phyloP scores from a whole-genome alignment of 2,113 vertebrate genomes.

The Climacteris rufus region DNA sequence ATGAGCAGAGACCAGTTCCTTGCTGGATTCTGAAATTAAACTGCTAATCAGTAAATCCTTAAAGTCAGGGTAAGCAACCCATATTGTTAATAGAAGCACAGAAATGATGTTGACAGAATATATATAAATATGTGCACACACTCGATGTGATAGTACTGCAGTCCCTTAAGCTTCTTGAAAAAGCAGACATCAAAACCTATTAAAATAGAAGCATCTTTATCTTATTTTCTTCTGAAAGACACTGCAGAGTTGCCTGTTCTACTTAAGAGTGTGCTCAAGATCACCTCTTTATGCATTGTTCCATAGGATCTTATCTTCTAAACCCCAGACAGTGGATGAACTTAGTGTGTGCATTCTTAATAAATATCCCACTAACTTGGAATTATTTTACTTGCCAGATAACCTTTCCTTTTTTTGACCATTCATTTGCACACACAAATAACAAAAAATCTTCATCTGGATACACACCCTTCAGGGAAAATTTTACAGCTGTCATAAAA shows the following conservation, averaged over 20 bases:
- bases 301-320: not conserved
- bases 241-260: not conserved
- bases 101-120: not conserved
- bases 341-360: not conserved
- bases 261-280: not conserved
- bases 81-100: not conserved
- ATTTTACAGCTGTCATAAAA: not conserved
- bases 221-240: not conserved
- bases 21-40: not conserved
- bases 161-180: not conserved
- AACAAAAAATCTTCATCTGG: not conserved
- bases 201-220: not conserved
- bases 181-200: not conserved
- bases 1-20: not conserved
- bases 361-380: not conserved
- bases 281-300: not conserved
- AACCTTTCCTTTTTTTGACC: not conserved
- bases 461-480: not conserved
- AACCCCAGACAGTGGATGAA: not conserved
- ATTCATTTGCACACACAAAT: not conserved
- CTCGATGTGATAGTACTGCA: not conserved
- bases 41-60: not conserved
- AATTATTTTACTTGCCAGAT: not conserved
- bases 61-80: not conserved
- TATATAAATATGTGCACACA: not conserved